A percentile compares a stretch with the other conserved stretches of the same genome.
Evolutionary conservation across 2,888 invertebrate genomes (phyloP).

Genomic region (Aspidapion aeneum): DNA sequence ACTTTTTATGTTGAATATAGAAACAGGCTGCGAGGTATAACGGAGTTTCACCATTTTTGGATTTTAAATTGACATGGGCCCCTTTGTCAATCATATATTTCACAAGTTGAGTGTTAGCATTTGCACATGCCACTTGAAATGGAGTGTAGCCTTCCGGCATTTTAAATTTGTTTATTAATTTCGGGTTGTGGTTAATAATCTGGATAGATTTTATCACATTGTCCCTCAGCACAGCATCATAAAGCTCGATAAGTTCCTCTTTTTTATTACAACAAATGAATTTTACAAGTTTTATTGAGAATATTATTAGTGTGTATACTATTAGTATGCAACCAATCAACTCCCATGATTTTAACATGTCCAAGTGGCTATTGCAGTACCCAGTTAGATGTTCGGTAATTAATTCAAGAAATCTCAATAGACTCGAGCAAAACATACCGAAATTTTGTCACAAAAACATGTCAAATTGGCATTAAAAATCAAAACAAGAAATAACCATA

Average conservation of each 20-base stretch:
- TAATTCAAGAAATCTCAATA: conserved; percentile 7
- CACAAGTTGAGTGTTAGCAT: conserved; percentile 37
- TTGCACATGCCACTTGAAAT: conserved; percentile 37
- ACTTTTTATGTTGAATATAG: conserved; percentile 30
- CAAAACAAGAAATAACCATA: too few species aligned
- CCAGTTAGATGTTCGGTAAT: conserved; percentile 1
- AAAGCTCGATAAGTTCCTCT: conserved; percentile 17
- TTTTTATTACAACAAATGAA: conserved; percentile 1
- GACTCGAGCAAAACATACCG: conserved; percentile 13
- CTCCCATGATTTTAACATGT: conserved; percentile 6
- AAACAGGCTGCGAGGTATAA: conserved; percentile 39
- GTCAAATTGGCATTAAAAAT: conserved; percentile 5
- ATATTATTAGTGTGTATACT: conserved; percentile 4
- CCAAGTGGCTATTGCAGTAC: conserved; percentile 11
- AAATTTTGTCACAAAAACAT: conserved; percentile 4
- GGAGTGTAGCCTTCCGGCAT: conserved; percentile 32
- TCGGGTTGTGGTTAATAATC: conserved; percentile 29
- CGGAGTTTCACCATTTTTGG: conserved; percentile 35
- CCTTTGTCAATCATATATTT: conserved; percentile 36
- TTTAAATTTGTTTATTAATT: conserved; percentile 28
- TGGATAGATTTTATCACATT: conserved; percentile 25
- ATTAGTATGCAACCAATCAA: conserved; percentile 3
- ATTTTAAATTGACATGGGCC: conserved; percentile 34
- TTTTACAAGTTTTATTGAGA: neutral
- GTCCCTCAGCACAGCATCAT: conserved; percentile 22